Evolutionary conservation across 2,888 invertebrate genomes (phyloP).

Genomic region (Xestoiulus laeticollis): DNA sequence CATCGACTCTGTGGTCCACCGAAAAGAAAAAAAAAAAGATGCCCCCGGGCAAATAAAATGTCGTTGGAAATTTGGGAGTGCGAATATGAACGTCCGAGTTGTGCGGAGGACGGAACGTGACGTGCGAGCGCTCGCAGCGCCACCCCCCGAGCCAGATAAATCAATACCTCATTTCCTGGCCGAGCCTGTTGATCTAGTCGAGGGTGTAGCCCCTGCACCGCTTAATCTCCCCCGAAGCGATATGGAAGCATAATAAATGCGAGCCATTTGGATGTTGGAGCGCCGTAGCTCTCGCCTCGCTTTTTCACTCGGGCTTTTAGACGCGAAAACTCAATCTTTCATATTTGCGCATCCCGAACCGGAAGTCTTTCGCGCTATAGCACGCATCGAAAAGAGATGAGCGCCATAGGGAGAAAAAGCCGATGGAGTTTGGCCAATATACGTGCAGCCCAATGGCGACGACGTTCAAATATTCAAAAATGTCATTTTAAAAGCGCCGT

Average conservation of each 20-base stretch:
- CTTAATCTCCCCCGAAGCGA: slow-evolving; percentile 34
- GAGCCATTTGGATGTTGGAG: background rate
- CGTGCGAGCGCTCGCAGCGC: slow-evolving; percentile 5
- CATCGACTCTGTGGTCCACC: too few relatives aligned
- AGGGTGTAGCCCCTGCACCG: background rate
- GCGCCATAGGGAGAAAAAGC: background rate
- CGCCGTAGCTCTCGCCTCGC: background rate
- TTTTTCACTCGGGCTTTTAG: background rate
- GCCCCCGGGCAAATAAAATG: background rate
- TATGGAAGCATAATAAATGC: slow-evolving; percentile 18
- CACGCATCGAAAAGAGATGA: slow-evolving; percentile 31
- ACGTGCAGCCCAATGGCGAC: background rate
- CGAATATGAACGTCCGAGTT: background rate
- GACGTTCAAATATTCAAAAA: slow-evolving; percentile 20
- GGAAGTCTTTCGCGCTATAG: slow-evolving; percentile 4
- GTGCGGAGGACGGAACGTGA: background rate
- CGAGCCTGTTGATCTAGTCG: slow-evolving; percentile 12
- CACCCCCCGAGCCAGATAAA: slow-evolving; percentile 27
- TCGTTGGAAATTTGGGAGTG: background rate
- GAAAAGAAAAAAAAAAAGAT: background rate
- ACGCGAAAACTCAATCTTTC: slow-evolving; percentile 28
- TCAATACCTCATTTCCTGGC: slow-evolving; percentile 37
- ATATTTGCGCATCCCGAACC: slow-evolving; percentile 13
- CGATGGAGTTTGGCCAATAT: background rate
- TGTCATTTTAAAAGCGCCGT: background rate